Percentiles rank a stretch among this genome's conserved stretches.
phyloP scores from a whole-genome alignment of 2,888 invertebrate species.

The Pharmacophagus antenor region DNA sequence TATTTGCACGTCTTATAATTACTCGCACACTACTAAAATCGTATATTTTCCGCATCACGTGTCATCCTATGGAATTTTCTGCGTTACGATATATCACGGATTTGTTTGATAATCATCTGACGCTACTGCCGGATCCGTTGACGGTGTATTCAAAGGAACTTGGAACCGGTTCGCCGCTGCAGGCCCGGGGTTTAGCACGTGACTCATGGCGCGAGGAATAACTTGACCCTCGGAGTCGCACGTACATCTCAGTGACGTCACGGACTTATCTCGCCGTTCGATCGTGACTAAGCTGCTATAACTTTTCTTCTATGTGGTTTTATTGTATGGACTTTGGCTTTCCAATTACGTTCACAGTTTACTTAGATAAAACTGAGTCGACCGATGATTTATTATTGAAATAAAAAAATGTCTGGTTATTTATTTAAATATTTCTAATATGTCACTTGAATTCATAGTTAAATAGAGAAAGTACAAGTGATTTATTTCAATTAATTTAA shows the following conservation, averaged over 20 bases:
- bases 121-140: conserved; percentile 21
- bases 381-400: not conserved
- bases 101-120: conserved; percentile 24
- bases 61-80: conserved; percentile 18
- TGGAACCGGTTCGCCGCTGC: conserved; percentile 18
- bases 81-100: conserved; percentile 17
- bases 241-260: conserved; percentile 23
- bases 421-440: not conserved
- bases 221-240: conserved; percentile 9
- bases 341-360: not conserved
- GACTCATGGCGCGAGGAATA: conserved; percentile 21
- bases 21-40: not conserved
- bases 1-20: too few relatives aligned
- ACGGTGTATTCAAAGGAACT: conserved; percentile 17
- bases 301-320: conserved; percentile 21
- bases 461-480: too few relatives aligned
- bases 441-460: too few relatives aligned
- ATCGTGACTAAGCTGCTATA: conserved; percentile 17
- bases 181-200: conserved; percentile 14
- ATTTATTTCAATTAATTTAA: not conserved
- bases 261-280: not conserved
- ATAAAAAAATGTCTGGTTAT: not conserved
- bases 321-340: conserved; percentile 12
- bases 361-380: not conserved
- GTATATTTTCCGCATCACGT: conserved; percentile 18